Evolutionary conservation across 2,113 vertebrate species (phyloP).

Genomic region (Pyrgilauda ruficollis): DNA sequence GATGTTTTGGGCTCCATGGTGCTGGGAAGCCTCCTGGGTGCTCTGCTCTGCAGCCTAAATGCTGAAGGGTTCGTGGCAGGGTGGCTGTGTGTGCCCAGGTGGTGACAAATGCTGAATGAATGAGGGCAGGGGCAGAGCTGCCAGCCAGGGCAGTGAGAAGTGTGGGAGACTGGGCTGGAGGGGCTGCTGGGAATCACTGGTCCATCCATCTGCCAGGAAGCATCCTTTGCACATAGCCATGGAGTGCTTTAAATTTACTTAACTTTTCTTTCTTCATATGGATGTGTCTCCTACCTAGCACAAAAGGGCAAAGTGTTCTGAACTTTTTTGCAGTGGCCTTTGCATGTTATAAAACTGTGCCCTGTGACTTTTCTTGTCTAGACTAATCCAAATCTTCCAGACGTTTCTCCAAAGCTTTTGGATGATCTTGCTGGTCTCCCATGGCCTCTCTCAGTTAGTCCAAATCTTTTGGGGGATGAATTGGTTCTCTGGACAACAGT

Average conservation of each 20-base stretch:
- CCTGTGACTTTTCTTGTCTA: background rate
- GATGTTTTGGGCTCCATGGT: background rate
- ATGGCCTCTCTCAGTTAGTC: background rate
- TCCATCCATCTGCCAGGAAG: background rate
- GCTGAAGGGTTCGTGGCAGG: background rate
- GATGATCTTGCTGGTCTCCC: background rate
- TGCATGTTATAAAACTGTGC: background rate
- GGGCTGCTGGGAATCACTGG: background rate
- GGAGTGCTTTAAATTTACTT: background rate
- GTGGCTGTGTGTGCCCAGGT: background rate
- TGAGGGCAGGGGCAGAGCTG: background rate
- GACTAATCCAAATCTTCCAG: background rate
- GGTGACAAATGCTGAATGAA: background rate
- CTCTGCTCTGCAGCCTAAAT: background rate
- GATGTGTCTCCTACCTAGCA: background rate
- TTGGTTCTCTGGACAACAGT: background rate
- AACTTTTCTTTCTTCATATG: background rate
- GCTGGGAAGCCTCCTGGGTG: background rate
- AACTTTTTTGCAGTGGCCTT: background rate
- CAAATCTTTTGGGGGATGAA: background rate
- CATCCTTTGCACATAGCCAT: background rate
- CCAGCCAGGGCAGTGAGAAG: background rate
- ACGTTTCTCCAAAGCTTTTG: background rate
- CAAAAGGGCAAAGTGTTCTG: background rate
- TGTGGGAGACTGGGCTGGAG: background rate